Conservation (phyloP, 2,113 vertebrate species). For the Rhombomys opimus region DNA sequence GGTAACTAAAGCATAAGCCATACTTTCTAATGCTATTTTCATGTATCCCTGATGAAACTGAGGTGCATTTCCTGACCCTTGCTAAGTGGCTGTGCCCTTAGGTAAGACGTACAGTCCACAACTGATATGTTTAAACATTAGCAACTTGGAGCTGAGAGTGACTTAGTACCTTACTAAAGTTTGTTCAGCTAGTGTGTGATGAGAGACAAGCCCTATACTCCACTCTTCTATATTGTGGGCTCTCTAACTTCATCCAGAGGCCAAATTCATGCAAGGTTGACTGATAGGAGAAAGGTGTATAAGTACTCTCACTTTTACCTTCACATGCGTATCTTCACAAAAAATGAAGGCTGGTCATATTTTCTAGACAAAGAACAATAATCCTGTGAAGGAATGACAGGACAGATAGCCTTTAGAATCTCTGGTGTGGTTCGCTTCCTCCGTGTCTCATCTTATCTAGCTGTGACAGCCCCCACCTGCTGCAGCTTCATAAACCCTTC, state of each 20-base stretch:
- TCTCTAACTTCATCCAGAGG: not conserved
- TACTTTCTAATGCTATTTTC: not conserved
- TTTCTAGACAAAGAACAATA: not conserved
- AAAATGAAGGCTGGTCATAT: not conserved
- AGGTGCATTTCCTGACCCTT: not conserved
- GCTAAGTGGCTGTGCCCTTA: not conserved
- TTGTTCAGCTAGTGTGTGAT: not conserved
- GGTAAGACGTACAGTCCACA: not conserved
- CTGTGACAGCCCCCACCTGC: not conserved
- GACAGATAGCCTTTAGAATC: not conserved
- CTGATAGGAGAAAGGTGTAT: not conserved
- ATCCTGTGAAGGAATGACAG: not conserved
- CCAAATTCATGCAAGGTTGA: not conserved
- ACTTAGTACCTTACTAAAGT: not conserved
- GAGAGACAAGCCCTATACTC: not conserved
- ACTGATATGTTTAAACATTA: not conserved
- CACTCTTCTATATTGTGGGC: not conserved
- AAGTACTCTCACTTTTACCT: not conserved
- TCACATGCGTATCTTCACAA: not conserved
- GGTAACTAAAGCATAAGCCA: not conserved
- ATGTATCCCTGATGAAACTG: not conserved
- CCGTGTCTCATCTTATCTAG: not conserved
- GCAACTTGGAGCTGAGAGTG: not conserved
- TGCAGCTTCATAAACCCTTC: not conserved
- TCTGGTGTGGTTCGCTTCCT: not conserved